These are phyloP conservation scores for Opisthograptis luteolata DNA, from an alignment of 2,888 invertebrate genomes.

Conservation along the genomic window DNA sequence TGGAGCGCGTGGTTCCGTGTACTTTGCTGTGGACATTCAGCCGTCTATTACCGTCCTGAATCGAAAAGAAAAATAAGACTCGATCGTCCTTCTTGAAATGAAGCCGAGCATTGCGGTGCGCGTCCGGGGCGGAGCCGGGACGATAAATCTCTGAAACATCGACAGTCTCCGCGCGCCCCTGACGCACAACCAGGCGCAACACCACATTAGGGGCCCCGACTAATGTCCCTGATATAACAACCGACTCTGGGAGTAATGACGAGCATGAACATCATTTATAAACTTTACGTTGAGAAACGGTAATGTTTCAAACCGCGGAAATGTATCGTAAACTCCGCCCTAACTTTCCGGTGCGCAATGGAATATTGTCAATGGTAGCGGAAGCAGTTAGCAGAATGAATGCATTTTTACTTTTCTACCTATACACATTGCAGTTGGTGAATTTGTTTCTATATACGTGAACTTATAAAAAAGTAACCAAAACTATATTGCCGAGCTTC, in stretches of 20 bases:
- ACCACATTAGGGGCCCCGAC: conserved; percentile 59
- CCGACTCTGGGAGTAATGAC: conserved; percentile 42
- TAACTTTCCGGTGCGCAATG: conserved; percentile 15
- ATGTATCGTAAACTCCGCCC: conserved; percentile 31
- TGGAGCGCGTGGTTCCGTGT: conserved; percentile 14
- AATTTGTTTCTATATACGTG: too few relatives aligned
- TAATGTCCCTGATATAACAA: conserved; percentile 62
- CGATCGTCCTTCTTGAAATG: conserved; percentile 57
- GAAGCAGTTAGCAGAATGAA: conserved; percentile 11
- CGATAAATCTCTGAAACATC: conserved; percentile 69
- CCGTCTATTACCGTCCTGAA: conserved; percentile 52
- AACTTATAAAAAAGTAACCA: too few relatives aligned
- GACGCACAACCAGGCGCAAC: conserved; percentile 54
- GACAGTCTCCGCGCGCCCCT: conserved; percentile 54
- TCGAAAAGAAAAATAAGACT: conserved; percentile 59
- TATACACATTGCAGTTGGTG: too few relatives aligned
- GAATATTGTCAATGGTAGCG: conserved; percentile 17
- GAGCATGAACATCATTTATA: conserved; percentile 40
- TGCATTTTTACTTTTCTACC: not conserved
- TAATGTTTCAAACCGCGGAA: conserved; percentile 33
- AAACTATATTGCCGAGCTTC: too few relatives aligned
- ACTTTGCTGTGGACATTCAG: conserved; percentile 43
- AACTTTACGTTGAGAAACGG: conserved; percentile 33
- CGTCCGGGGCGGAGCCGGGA: conserved; percentile 48
- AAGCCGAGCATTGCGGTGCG: conserved; percentile 41